Percentiles rank a stretch among this genome's conserved stretches.
These are phyloP conservation scores for Hydrotaea cyrtoneurina DNA, from an alignment of 2,888 invertebrate genomes.

Conservation along the genomic window DNA sequence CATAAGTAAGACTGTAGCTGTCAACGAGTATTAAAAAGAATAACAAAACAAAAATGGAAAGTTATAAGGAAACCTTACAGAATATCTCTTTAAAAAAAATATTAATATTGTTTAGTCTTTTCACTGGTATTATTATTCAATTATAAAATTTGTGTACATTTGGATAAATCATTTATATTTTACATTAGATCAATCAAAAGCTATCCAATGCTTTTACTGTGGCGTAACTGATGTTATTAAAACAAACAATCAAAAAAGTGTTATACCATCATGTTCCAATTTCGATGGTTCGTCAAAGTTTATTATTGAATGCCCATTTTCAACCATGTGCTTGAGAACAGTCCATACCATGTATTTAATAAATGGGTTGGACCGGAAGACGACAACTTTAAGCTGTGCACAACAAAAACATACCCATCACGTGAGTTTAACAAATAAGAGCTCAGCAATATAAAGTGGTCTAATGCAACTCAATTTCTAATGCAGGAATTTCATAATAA, in stretches of 20 bases:
- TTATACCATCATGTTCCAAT: conserved; percentile 50
- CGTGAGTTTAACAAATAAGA: conserved; percentile 27
- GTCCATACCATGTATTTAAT: conserved; percentile 50
- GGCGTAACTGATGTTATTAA: conserved; percentile 33
- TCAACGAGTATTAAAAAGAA: background rate
- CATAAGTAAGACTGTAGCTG: conserved; percentile 32
- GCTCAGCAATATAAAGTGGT: too few relatives aligned
- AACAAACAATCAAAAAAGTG: conserved; percentile 15
- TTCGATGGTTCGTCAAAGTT: conserved; percentile 45
- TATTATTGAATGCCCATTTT: conserved; percentile 53
- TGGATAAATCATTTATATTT: background rate
- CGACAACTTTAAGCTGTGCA: conserved; percentile 53
- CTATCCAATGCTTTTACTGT: conserved; percentile 51
- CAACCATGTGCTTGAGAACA: conserved; percentile 58
- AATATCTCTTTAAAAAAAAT: background rate
- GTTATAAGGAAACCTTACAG: background rate
- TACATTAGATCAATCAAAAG: background rate
- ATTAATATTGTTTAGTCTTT: background rate
- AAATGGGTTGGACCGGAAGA: conserved; percentile 43
- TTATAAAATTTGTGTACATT: background rate
- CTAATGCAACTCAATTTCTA: background rate
- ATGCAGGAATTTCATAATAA: conserved; percentile 73
- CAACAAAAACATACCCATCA: conserved; percentile 46
- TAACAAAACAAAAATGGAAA: background rate
- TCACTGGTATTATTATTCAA: background rate